Conservation (phyloP, 2,797 vertebrate species). For the Lateolabrax maculatus region DNA sequence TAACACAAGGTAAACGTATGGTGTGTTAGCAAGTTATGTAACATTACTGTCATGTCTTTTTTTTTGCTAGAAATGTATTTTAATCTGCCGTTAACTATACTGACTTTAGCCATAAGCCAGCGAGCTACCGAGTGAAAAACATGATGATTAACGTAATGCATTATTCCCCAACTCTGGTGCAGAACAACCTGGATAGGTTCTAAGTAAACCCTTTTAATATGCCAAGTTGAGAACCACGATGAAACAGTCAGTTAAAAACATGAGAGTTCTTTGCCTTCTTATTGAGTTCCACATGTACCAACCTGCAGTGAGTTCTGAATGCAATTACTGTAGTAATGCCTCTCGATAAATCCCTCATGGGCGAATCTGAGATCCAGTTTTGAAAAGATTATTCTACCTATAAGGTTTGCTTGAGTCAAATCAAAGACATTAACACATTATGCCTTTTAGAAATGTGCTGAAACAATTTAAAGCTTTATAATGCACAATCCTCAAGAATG, state of each 20-base stretch:
- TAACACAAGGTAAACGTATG: too few relatives aligned
- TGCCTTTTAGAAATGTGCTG: conserved; percentile 22
- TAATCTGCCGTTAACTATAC: too few relatives aligned
- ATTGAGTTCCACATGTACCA: conserved; percentile 19
- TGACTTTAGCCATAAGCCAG: too few relatives aligned
- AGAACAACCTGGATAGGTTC: not conserved
- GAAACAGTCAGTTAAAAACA: not conserved
- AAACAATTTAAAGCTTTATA: conserved; percentile 38
- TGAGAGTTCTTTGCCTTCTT: not conserved
- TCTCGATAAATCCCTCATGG: conserved; percentile 16
- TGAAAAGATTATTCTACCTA: conserved; percentile 1
- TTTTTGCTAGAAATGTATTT: too few relatives aligned
- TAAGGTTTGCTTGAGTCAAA: conserved; percentile 4
- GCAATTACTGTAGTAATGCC: not conserved
- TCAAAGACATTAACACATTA: not conserved
- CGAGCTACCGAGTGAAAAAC: too few relatives aligned
- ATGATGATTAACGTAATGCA: too few relatives aligned
- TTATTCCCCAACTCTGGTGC: not conserved
- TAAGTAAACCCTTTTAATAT: not conserved
- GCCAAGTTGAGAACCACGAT: not conserved
- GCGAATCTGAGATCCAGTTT: not conserved
- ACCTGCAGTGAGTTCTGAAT: conserved; percentile 4
- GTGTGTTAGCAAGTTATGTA: too few relatives aligned
- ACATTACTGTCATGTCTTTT: too few relatives aligned
- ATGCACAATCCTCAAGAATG: conserved; percentile 28